A percentile compares a stretch with the other conserved stretches of the same genome.
Evolutionary conservation across 2,797 vertebrate genomes (phyloP).

Genomic region (Corythornis leucogaster): DNA sequence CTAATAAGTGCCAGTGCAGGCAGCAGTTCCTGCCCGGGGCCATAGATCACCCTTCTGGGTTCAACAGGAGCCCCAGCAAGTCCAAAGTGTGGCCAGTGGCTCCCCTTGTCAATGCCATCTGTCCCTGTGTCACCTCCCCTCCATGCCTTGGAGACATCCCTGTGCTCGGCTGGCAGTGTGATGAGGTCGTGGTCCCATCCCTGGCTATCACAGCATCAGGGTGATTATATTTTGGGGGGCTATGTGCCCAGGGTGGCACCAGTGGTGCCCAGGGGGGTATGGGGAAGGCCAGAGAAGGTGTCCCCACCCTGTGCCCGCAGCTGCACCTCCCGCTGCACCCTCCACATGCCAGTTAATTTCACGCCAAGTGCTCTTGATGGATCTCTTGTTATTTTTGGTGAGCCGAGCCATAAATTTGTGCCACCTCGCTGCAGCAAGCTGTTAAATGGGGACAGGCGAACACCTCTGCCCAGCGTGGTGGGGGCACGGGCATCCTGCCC

Average conservation of each 20-base stretch:
- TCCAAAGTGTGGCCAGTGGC: not conserved
- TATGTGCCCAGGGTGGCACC: fast-evolving
- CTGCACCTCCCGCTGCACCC: conserved; percentile 36
- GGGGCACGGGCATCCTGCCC: not conserved
- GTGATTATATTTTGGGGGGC: fast-evolving
- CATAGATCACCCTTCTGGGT: fast-evolving
- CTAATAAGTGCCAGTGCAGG: not conserved
- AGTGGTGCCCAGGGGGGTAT: fast-evolving
- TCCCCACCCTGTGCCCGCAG: not conserved
- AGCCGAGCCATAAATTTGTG: conserved; percentile 82
- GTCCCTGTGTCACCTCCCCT: not conserved
- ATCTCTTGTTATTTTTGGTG: conserved; percentile 85
- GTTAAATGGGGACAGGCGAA: conserved; percentile 3
- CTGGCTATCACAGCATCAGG: not conserved
- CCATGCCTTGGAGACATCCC: fast-evolving
- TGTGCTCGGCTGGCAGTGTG: not conserved
- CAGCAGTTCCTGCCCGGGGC: not conserved
- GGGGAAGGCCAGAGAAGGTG: not conserved
- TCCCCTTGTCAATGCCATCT: not conserved
- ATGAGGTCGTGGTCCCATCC: fast-evolving
- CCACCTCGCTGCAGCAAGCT: conserved; percentile 79
- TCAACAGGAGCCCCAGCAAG: fast-evolving
- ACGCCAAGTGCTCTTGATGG: conserved; percentile 82
- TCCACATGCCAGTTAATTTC: conserved; percentile 79
- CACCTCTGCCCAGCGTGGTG: fast-evolving